Evolutionary conservation across 1,140 invertebrate genomes (phyloP), one percentile per base, ranked within the genome.

Genomic region (Liolophura sinensis): DNA sequence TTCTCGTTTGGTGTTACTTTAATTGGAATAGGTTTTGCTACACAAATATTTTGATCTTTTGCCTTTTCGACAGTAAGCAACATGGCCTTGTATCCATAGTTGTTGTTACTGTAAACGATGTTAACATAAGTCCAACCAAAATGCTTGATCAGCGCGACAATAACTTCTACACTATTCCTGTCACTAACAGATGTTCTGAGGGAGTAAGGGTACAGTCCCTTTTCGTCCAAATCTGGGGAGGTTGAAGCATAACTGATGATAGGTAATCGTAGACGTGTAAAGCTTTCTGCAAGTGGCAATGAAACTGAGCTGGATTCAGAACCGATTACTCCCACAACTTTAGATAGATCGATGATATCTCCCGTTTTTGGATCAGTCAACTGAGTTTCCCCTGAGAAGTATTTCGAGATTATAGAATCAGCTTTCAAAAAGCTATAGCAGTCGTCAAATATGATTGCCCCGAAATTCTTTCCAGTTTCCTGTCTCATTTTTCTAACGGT

Each of bases 371-470:
- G 66, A 31, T 73, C 73, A 5, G 0, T 55, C 47, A 78, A 31
- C 1, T 25, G 54, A 18, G 52, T 54, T 20, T 58, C 66, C 51
- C 71, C 68, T 20, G 69, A 72, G 25, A 78, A 75, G 9, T 76
- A 51, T 12, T 72, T 63, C 6, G 62, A 48, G 7, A 78, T 51
- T 14, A 73, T 54, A n/a, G 55, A 27, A 31, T 52, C 69, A 50
- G 72, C 75, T 57, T 70, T 73, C 15, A 76, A 52, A 18, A 63
- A 67, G 59, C 70, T 72, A 56, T 78, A 76, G 49, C 76, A 78
- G 31, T 78, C 76, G 59, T 78, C 76, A 31, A 78, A 49, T 5
- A 75, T 74, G n/a, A 78, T 61, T 12, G 67, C 76, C 14, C 76
- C 76, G 57, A 76, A 69, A 22, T 61, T 65, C 1, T 64, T 55